A percentile compares a stretch with the other conserved stretches of the same genome.
Evolutionary conservation across 1,140 invertebrate genomes (phyloP).

Genomic region (Heliothis virescens): DNA sequence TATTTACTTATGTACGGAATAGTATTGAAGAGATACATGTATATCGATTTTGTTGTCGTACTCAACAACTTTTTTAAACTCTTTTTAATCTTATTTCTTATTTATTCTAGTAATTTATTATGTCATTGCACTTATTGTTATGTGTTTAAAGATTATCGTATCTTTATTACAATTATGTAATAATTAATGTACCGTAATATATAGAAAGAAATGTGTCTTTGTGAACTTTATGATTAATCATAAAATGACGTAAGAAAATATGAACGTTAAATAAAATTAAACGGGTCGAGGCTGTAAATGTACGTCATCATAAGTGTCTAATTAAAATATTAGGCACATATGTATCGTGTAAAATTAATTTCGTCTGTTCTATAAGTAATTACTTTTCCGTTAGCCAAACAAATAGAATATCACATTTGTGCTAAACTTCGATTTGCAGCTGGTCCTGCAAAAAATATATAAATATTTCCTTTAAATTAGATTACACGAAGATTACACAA

Average conservation of each 20-base stretch:
- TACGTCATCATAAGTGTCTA: too few species aligned
- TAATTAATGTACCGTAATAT: background rate
- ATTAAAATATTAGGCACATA: too few species aligned
- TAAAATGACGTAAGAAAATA: too few species aligned
- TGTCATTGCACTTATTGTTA: slow-evolving; percentile 1
- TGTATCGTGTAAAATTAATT: too few species aligned
- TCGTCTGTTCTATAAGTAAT: too few species aligned
- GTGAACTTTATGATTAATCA: too few species aligned
- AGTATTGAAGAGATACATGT: too few species aligned
- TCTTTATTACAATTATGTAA: too few species aligned
- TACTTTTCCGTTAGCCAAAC: too few species aligned
- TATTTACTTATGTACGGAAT: background rate
- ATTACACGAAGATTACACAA: slow-evolving; percentile 4
- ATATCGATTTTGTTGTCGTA: too few species aligned
- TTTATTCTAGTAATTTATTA: slow-evolving; percentile 23
- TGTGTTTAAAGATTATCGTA: background rate
- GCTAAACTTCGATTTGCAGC: background rate
- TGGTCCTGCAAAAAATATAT: background rate
- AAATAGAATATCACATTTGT: background rate
- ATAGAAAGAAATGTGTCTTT: background rate
- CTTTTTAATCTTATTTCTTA: slow-evolving; percentile 1
- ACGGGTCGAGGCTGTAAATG: too few species aligned
- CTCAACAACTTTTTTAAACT: slow-evolving; percentile 8
- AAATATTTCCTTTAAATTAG: slow-evolving; percentile 3
- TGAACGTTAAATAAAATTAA: too few species aligned